Conservation (phyloP, 2,888 invertebrate species). For the Drosophila parthenogenetica region DNA sequence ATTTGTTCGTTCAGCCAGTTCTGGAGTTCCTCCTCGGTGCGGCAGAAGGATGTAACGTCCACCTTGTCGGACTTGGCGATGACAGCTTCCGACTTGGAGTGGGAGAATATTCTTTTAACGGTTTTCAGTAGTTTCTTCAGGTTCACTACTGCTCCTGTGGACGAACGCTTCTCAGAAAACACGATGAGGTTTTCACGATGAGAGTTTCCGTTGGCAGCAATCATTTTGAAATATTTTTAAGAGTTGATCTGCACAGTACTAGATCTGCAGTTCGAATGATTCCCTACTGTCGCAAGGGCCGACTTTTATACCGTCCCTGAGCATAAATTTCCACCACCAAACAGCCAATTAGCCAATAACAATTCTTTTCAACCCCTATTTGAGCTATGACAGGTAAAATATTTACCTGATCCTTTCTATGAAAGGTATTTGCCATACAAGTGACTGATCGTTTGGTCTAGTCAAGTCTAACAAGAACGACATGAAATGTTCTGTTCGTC, state of each 20-base stretch:
- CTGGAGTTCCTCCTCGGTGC: slow-evolving; percentile 66
- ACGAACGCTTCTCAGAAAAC: slow-evolving; percentile 40
- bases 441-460: neutral
- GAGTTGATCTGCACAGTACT: slow-evolving; percentile 30
- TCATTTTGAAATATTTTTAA: slow-evolving; percentile 38
- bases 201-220: slow-evolving; percentile 38
- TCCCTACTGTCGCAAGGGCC: neutral
- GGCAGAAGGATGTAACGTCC: slow-evolving; percentile 27
- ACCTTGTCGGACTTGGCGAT: neutral
- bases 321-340: neutral
- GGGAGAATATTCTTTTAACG: slow-evolving; percentile 56
- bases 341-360: neutral
- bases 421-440: neutral
- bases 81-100: slow-evolving; percentile 30
- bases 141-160: slow-evolving; percentile 57
- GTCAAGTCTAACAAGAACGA: slow-evolving; percentile 1
- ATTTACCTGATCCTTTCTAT: neutral
- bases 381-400: neutral
- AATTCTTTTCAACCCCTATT: slow-evolving; percentile 6
- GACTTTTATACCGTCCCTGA: slow-evolving; percentile 6
- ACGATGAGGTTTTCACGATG: slow-evolving; percentile 20
- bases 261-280: slow-evolving; percentile 7
- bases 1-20: slow-evolving; percentile 72
- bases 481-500: neutral
- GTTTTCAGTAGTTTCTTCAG: slow-evolving; percentile 60